Base-by-base conservation (phyloP, 1,140 invertebrate species). In the Varroa destructor region DNA sequence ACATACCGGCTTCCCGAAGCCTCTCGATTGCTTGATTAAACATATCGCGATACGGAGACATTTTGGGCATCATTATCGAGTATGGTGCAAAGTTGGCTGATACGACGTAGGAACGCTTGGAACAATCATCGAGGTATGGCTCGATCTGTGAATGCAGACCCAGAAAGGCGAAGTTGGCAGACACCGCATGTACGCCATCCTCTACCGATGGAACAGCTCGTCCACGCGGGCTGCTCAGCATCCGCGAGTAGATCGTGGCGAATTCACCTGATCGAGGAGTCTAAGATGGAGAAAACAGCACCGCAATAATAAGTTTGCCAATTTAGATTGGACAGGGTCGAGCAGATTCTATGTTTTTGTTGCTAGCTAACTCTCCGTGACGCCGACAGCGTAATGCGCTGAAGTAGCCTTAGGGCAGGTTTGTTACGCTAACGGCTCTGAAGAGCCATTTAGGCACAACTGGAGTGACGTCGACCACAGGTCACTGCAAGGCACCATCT, bases 31-130 rank as follows among this genome's bases (percentile, higher is more conserved):
- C 61, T 46, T 67, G 61, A 46, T 67, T 67, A 46, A 67, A 67
- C 61, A 67, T 67, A 37, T 67, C 61, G 10, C 61, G 61, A 67
- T 67, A 67, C 1, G 61, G 61, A 12, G 61, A 67, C 61, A 67
- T 67, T 40, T 67, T 67, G 40, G 61, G 61, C 61, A 67, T 67
- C 61, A 67, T 67, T 67, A 67, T 67, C 10, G 61, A 67, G 61
- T 67, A 67, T 2, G 61, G 61, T 5, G 61, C 61, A 46, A 67
- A 67, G 61, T 67, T 67, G 1, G 61, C 40, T 37, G 61, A 43
- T 10, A 67, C 14, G 1, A 67, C 61, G 61, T 67, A 67, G 14
- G 36, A 40, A 4, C 61, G 10, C 36, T 67, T 67, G 1, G 61
- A 43, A 8, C 61, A 67, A 67, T 67, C 61, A 2, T 67, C 61